These are phyloP conservation scores for Eurytoma adleriae DNA, from an alignment of 2,888 invertebrate genomes.

Conservation along the genomic window DNA sequence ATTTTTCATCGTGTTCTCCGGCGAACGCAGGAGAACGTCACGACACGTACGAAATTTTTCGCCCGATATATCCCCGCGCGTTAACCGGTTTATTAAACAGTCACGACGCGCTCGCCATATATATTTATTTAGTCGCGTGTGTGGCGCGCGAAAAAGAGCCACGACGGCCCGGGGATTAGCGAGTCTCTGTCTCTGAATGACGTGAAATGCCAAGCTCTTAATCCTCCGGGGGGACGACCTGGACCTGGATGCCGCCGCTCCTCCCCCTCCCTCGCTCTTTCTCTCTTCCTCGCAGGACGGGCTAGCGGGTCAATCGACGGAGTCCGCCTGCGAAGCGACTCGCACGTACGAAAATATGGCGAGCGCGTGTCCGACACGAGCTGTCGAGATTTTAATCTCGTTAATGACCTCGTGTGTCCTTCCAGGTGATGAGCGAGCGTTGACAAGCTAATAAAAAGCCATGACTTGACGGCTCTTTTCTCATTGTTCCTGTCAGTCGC, in stretches of 20 bases:
- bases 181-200: slow-evolving; percentile 67
- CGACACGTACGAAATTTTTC: slow-evolving; percentile 32
- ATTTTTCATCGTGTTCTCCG: slow-evolving; percentile 55
- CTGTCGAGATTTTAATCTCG: slow-evolving; percentile 53
- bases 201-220: slow-evolving; percentile 71
- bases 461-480: slow-evolving; percentile 42
- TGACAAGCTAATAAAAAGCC: slow-evolving; percentile 50
- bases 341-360: slow-evolving; percentile 1
- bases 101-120: slow-evolving; percentile 63
- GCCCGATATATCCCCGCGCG: background rate
- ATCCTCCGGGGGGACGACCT: slow-evolving; percentile 59
- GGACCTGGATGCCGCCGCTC: slow-evolving; percentile 32
- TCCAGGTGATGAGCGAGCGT: slow-evolving; percentile 26
- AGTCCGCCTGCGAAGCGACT: slow-evolving; percentile 12
- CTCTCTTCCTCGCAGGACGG: too few relatives aligned
- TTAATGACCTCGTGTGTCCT: slow-evolving; percentile 43
- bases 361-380: slow-evolving; percentile 22
- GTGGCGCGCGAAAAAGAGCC: slow-evolving; percentile 34
- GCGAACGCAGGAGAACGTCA: background rate
- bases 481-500: background rate
- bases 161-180: slow-evolving; percentile 64
- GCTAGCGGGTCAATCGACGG: slow-evolving; percentile 34
- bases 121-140: slow-evolving; percentile 53
- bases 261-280: too few relatives aligned
- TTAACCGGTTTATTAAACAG: slow-evolving; percentile 68